A percentile compares a stretch with the other conserved stretches of the same genome.
These are phyloP conservation scores for Parapsyche elsis DNA, from an alignment of 1,140 invertebrate species.

Conservation along the genomic window DNA sequence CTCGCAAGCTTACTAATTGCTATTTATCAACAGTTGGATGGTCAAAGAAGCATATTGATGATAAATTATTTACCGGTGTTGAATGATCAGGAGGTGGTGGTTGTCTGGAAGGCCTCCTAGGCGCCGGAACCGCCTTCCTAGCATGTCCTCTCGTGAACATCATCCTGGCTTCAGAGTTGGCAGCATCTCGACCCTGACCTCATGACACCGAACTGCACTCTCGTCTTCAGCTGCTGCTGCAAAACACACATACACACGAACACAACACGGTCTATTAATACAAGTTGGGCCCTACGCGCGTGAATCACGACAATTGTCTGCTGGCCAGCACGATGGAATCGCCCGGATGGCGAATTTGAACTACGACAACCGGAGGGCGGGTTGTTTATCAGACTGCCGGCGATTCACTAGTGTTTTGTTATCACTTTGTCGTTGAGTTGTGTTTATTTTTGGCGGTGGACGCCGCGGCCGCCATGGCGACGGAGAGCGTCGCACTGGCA, in stretches of 20 bases:
- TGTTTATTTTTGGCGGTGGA: conserved; percentile 33
- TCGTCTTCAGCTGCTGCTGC: too few relatives aligned
- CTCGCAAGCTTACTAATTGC: too few relatives aligned
- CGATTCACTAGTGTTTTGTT: background rate
- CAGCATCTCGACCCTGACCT: background rate
- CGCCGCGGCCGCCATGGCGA: conserved; percentile 26
- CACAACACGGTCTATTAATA: background rate
- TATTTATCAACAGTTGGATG: too few relatives aligned
- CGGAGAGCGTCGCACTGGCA: conserved; percentile 33
- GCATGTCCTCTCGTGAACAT: conserved; percentile 54
- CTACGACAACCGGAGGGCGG: background rate
- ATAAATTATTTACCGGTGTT: conserved; percentile 51
- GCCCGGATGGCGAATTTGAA: background rate
- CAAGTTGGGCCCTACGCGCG: background rate
- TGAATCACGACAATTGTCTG: background rate
- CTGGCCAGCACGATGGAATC: background rate
- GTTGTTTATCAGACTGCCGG: conserved; percentile 27
- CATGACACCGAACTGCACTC: conserved; percentile 17
- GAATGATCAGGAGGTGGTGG: conserved; percentile 34
- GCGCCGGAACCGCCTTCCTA: conserved; percentile 33
- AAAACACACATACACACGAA: background rate
- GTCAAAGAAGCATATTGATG: too few relatives aligned
- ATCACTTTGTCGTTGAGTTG: background rate
- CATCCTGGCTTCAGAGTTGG: conserved; percentile 32
- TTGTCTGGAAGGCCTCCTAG: conserved; percentile 36